Percentiles rank a stretch among this genome's conserved stretches.
These are phyloP conservation scores for Odontesthes bonariensis DNA, from an alignment of 2,113 vertebrate species.

Conservation along the genomic window DNA sequence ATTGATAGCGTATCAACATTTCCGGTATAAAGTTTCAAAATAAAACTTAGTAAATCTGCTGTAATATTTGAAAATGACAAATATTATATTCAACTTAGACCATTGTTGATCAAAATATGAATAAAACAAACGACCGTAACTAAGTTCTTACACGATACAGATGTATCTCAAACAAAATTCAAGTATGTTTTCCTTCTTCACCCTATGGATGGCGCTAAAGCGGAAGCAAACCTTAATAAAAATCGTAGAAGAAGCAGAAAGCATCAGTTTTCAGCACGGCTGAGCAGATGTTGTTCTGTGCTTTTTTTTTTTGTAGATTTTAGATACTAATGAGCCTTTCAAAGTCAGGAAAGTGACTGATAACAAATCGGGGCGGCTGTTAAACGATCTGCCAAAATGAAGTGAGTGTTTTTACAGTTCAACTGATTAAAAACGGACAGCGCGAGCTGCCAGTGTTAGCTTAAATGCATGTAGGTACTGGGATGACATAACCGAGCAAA, in stretches of 20 bases:
- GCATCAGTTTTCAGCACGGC: not conserved
- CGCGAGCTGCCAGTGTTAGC: not conserved
- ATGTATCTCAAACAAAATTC: too few species aligned
- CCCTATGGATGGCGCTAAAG: not conserved
- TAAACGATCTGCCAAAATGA: conserved; percentile 49
- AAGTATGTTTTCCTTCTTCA: not conserved
- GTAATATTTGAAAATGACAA: too few species aligned
- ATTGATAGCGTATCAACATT: too few species aligned
- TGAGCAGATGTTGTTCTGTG: not conserved
- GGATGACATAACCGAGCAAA: not conserved
- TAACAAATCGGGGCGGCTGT: conserved; percentile 3
- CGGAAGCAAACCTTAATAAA: not conserved
- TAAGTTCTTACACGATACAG: too few species aligned
- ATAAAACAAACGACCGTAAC: too few species aligned
- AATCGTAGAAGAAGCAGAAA: not conserved
- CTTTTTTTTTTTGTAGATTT: not conserved
- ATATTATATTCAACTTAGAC: too few species aligned
- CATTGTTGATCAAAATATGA: too few species aligned
- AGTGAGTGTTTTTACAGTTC: conserved; percentile 60
- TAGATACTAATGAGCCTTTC: not conserved
- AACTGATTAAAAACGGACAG: not conserved
- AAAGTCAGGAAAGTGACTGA: not conserved
- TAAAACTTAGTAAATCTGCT: too few species aligned
- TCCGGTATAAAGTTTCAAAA: too few species aligned
- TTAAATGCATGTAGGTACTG: not conserved